Evolutionary conservation across 2,113 vertebrate genomes (phyloP), one percentile per base, ranked within the genome.

Genomic region (Chelonoidis abingdonii): DNA sequence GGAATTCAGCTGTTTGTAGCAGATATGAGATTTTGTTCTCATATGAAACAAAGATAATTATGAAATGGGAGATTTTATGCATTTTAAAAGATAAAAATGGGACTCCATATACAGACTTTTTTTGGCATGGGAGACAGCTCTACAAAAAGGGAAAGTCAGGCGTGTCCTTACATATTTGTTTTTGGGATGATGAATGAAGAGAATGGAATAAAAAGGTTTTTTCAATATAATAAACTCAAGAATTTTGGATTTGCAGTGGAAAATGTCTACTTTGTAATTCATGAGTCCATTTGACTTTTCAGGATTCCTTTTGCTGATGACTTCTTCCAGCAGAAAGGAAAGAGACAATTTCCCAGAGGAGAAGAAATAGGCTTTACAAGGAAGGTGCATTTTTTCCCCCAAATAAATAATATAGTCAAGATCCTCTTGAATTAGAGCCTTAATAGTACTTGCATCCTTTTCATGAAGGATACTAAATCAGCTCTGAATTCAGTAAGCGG

Each of bases 331-430:
- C 4, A 2, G 25, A 69, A 35, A 19, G 31, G 17, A n/a, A 14
- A n/a, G 7, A 69, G 35, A 65, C 62, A 65, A 65, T 69, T 49
- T 92, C 90, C 80, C 25, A 47, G 19, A 29, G 6, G 6, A 90
- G 87, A 90, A 90, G 27, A 27, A 59, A 59, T 0, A 86, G 62
- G 50, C 85, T 21, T 7, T 2, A 4, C 24, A 35, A 0, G 0
- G 19, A 31, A 57, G 44, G 44, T 44, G 10, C 6, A 8, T 80
- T 82, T 44, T 88, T 88, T 94, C 62, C 31, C 31, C 38, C 2
- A 31, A 69, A 38, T 0, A 89, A 27, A 82, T 1, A 5, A 81
- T 52, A 41, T 9, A 92, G 59, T 14, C 10, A 41, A 92, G 84
- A 84, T 17, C 9, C 27, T 59, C 47, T 50, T 54, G 79, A 5